A percentile compares a stretch with the other conserved stretches of the same genome.
phyloP scores from a whole-genome alignment of 2,113 vertebrate genomes.

The Labeo rohita region DNA sequence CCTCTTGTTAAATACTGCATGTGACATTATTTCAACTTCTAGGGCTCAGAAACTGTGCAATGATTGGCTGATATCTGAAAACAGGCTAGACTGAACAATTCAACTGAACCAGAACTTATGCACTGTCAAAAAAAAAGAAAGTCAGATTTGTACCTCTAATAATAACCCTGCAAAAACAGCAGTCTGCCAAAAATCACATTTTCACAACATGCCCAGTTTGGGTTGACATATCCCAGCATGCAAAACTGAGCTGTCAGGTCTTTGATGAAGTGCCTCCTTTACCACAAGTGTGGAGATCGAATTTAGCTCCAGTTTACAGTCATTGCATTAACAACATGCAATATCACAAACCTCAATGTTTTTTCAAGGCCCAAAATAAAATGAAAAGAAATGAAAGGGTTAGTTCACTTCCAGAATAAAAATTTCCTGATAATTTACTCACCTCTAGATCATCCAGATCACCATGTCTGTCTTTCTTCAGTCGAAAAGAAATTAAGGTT shows the following conservation, averaged over 20 bases:
- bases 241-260: conserved; percentile 14
- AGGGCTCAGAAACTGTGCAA: background rate
- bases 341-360: background rate
- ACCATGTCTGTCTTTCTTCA: too few relatives aligned
- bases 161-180: conserved; percentile 25
- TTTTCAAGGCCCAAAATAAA: background rate
- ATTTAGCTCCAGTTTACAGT: background rate
- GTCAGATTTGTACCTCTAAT: conserved; percentile 14
- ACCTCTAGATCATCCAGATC: too few relatives aligned
- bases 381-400: background rate
- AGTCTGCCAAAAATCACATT: conserved; percentile 12
- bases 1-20: conserved; percentile 1
- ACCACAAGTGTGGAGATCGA: conserved; percentile 5
- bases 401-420: too few relatives aligned
- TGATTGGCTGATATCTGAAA: too few relatives aligned
- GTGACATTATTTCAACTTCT: background rate
- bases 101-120: background rate
- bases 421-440: too few relatives aligned
- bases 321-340: background rate
- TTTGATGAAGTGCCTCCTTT: background rate
- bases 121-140: background rate
- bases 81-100: background rate
- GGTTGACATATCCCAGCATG: background rate
- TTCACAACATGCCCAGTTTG: conserved; percentile 20
- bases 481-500: too few relatives aligned